Evolutionary conservation across 2,797 vertebrate genomes (phyloP), one percentile per base, ranked within the genome.

Genomic region (Trichosurus vulpecula): DNA sequence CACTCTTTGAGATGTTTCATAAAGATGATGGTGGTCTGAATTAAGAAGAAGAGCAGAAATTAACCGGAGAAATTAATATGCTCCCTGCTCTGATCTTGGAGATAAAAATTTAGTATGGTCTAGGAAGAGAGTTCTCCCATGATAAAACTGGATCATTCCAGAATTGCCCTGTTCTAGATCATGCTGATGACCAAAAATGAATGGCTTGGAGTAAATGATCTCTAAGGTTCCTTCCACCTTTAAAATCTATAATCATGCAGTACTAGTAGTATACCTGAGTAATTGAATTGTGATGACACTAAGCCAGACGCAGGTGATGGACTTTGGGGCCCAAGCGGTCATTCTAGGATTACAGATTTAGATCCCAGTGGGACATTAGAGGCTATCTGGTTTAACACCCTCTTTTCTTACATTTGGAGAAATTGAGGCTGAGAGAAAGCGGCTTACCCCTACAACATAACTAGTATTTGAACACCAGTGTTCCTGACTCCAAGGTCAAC

Each of bases 261-360:
- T 41, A 14, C 35, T 74, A 8, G 14, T 19, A 74, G 35, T 74
- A 74, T 8, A 74, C 14, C 2, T n/a, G 35, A 74, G 6, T 4
- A 74, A 41, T 74, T 41, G 14, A 74, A 54, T 95, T 56, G 10
- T 30, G 56, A 27, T 92, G 91, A 90, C 41, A 94, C 51, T 2
- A 52, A 87, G 57, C 41, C 47, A 95, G n/a, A 95, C 51, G 57
- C 61, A 97, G 92, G 35, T 90, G 53, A 66, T 54, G 91, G 94
- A 87, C 81, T 96, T 92, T 94, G 61, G 27, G 61, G 16, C 35
- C 30, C 61, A 41, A 19, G 31, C 87, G 54, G 91, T 52, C 22
- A 54, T 87, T 93, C 52, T 94, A 90, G 96, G 95, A 95, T 61
- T 54, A 74, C 8, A 74, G 35, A 74, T 19, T 74, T 74, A 74